These are phyloP conservation scores for Thrips palmi DNA, from an alignment of 1,140 invertebrate genomes.

Conservation along the genomic window DNA sequence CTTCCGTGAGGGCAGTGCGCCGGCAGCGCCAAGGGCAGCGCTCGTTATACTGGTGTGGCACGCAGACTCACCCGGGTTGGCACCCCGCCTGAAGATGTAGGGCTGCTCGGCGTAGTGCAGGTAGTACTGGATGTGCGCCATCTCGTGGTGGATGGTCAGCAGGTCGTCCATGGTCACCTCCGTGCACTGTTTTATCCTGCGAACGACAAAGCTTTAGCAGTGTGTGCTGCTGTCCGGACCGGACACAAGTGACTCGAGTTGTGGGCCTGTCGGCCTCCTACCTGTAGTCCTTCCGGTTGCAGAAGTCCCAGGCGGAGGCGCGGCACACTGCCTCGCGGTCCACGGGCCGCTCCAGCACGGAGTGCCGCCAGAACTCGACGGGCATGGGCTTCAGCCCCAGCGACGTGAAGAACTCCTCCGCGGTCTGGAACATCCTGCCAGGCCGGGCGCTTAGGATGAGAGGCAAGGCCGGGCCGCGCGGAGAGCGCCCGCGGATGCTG, in stretches of 20 bases:
- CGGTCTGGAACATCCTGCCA: constrained; percentile 55
- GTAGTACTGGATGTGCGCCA: constrained; percentile 70
- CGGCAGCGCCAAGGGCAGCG: too few relatives aligned
- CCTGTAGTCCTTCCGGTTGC: constrained; percentile 62
- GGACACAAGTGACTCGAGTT: neutral
- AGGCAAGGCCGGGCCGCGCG: too few relatives aligned
- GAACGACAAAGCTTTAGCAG: constrained; percentile 15
- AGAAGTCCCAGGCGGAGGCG: constrained; percentile 78
- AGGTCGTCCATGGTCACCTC: constrained; percentile 62
- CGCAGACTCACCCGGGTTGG: constrained; percentile 51
- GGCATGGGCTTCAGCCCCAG: constrained; percentile 58
- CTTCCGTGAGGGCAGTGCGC: too few relatives aligned
- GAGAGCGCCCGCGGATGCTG: too few relatives aligned
- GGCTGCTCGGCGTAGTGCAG: constrained; percentile 61
- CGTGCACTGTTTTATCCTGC: constrained; percentile 80
- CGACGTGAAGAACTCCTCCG: constrained; percentile 64
- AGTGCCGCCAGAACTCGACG: constrained; percentile 61
- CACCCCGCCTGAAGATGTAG: constrained; percentile 51
- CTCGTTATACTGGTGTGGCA: too few relatives aligned
- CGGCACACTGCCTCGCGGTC: constrained; percentile 61
- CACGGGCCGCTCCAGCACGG: constrained; percentile 49
- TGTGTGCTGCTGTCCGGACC: constrained; percentile 1
- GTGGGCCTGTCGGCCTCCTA: constrained; percentile 18
- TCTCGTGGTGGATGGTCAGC: constrained; percentile 67
- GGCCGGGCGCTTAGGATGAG: too few relatives aligned